phyloP scores from a whole-genome alignment of 2,888 invertebrate genomes.

The Pyrrhosoma nymphula region DNA sequence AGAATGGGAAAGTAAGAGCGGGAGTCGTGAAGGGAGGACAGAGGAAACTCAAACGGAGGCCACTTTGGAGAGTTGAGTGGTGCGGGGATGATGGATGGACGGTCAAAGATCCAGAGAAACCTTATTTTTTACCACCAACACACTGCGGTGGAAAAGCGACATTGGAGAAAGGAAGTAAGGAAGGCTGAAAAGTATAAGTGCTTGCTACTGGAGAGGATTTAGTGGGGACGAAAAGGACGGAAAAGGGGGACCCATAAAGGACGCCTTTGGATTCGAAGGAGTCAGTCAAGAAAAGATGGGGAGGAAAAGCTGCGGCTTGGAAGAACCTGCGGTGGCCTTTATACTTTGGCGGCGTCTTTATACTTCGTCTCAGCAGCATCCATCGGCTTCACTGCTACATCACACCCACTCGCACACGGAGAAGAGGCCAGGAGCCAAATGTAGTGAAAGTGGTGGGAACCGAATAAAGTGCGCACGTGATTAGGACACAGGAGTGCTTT shows the following conservation, averaged over 20 bases:
- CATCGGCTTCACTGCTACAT: no score
- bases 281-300: not conserved
- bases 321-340: not conserved
- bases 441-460: slow-evolving; percentile 11
- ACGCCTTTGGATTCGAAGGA: not conserved
- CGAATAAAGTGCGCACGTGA: slow-evolving; percentile 17
- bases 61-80: not conserved
- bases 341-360: not conserved
- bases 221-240: not conserved
- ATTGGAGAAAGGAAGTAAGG: not conserved
- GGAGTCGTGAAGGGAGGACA: not conserved
- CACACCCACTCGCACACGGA: not conserved
- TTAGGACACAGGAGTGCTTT: not conserved
- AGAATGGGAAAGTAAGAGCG: not conserved
- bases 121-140: not conserved
- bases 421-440: not conserved
- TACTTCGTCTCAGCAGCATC: not conserved
- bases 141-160: not conserved
- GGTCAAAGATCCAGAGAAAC: not conserved
- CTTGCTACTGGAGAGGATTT: not conserved
- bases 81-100: not conserved
- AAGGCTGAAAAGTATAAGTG: not conserved
- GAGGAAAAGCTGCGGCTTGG: not conserved
- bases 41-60: not conserved
- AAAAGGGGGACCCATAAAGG: not conserved